A percentile compares a stretch with the other conserved stretches of the same genome.
Evolutionary conservation across 2,113 vertebrate species (phyloP).

Genomic region (Setophaga kirtlandii): DNA sequence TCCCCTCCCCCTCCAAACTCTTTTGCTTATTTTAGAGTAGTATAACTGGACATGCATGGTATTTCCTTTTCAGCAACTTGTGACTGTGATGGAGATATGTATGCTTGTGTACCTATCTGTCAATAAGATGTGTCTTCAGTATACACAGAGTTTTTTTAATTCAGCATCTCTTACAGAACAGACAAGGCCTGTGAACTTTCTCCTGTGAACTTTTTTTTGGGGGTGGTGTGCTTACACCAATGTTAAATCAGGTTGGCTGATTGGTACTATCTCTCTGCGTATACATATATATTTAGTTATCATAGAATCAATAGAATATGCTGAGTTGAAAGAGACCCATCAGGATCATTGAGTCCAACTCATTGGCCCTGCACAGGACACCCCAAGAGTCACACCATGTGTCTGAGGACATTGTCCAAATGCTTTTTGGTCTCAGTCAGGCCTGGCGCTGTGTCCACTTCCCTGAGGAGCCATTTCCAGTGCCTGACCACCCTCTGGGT

Average conservation of each 20-base stretch:
- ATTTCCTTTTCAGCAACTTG: neutral
- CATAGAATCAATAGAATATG: neutral
- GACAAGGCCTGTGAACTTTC: neutral
- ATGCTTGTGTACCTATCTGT: neutral
- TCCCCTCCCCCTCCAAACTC: neutral
- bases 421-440: neutral
- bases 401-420: neutral
- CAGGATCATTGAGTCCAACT: neutral
- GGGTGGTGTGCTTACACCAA: neutral
- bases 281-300: neutral
- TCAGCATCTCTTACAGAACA: neutral
- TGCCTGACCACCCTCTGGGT: too few relatives aligned
- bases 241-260: neutral
- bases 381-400: neutral
- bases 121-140: neutral
- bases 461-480: neutral
- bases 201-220: neutral
- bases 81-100: neutral
- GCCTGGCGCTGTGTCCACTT: neutral
- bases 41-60: neutral
- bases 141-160: neutral
- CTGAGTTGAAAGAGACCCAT: neutral
- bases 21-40: neutral
- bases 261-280: neutral
- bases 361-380: neutral